Evolutionary conservation across 2,113 vertebrate genomes (phyloP).

Genomic region (Brachypteracias leptosomus): DNA sequence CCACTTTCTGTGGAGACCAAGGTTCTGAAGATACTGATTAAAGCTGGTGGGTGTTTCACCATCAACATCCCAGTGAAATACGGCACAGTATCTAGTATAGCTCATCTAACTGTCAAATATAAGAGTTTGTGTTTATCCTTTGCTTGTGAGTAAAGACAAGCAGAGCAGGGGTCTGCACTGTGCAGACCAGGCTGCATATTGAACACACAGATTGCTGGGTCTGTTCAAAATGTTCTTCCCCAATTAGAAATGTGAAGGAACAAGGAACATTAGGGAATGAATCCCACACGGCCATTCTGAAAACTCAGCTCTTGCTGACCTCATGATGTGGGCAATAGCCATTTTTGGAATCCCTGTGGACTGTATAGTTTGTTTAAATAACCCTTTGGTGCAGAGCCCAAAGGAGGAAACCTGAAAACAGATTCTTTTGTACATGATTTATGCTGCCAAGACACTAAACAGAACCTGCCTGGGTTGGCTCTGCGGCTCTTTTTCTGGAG

Average conservation of each 20-base stretch:
- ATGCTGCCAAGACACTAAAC: background rate
- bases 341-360: background rate
- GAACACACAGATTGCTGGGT: background rate
- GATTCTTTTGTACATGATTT: background rate
- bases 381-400: background rate
- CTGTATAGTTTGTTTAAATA: background rate
- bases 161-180: background rate
- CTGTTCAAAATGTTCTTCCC: background rate
- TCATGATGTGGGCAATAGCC: background rate
- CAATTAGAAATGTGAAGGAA: background rate
- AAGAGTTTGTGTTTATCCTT: slow-evolving; percentile 1
- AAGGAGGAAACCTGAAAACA: background rate
- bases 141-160: background rate
- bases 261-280: background rate
- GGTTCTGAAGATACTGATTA: background rate
- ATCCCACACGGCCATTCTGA: background rate
- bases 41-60: background rate
- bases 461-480: background rate
- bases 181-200: background rate
- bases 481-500: background rate
- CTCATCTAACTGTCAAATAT: slow-evolving; percentile 87
- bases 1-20: background rate
- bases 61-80: background rate
- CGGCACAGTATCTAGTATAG: slow-evolving; percentile 88
- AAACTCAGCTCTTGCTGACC: background rate